Percentiles rank a stretch among this genome's conserved stretches.
Evolutionary conservation across 2,113 vertebrate genomes (phyloP).

Genomic region (Jaculus jaculus): DNA sequence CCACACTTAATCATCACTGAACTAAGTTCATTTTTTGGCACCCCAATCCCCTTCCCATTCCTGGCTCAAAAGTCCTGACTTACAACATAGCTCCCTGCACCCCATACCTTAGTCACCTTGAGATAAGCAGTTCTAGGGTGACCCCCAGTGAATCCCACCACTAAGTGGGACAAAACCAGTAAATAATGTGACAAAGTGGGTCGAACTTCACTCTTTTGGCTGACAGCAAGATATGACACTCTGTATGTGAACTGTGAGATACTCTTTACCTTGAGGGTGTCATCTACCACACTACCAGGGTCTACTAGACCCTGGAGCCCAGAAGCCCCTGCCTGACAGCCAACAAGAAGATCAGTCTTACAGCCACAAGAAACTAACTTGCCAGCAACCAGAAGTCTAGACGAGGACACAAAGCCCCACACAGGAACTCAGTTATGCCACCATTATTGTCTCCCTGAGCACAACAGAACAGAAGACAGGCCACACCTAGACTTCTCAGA

Average conservation of each 20-base stretch:
- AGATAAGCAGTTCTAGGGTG: neutral
- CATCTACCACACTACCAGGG: accelerated
- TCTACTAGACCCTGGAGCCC: no score
- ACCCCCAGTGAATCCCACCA: neutral
- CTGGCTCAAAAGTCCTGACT: neutral
- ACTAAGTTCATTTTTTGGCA: neutral
- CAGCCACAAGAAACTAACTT: neutral
- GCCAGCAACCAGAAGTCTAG: neutral
- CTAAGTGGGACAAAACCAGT: neutral
- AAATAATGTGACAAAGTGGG: neutral
- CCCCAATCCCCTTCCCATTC: neutral
- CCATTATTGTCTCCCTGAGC: neutral
- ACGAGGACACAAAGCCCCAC: neutral
- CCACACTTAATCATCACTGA: neutral
- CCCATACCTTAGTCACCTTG: neutral
- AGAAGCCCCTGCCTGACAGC: neutral
- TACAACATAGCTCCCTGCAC: neutral
- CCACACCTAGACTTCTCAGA: neutral
- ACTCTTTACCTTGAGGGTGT: neutral
- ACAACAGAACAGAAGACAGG: no score
- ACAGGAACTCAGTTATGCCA: neutral
- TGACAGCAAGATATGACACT: neutral
- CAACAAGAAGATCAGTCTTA: neutral
- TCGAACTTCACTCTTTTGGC: neutral
- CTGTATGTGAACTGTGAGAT: neutral